Evolutionary conservation across 2,888 invertebrate genomes (phyloP).

Genomic region (Notodonta dromedarius): DNA sequence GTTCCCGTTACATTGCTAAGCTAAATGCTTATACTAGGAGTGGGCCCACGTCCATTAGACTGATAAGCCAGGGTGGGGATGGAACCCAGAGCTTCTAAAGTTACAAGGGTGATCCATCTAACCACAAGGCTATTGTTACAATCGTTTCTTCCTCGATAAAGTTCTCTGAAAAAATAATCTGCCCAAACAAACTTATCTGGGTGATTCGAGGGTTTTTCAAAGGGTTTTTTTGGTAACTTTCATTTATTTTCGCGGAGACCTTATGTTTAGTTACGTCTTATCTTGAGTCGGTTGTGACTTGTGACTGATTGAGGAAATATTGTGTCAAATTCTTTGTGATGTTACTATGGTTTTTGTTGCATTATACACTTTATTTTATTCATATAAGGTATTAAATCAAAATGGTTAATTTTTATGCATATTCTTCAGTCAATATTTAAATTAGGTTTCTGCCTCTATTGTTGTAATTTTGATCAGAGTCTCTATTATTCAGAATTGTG

Average conservation of each 20-base stretch:
- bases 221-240: slow-evolving; percentile 50
- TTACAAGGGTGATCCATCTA: too few species aligned
- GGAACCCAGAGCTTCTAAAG: too few species aligned
- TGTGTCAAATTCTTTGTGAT: slow-evolving; percentile 3
- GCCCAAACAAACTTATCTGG: slow-evolving; percentile 53
- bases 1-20: too few species aligned
- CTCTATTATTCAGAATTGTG: too few species aligned
- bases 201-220: slow-evolving; percentile 42
- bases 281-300: slow-evolving; percentile 31
- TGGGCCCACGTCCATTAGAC: too few species aligned
- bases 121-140: slow-evolving; percentile 4
- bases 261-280: slow-evolving; percentile 39
- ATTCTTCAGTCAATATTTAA: too few species aligned
- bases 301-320: slow-evolving; percentile 12
- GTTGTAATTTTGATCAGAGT: too few species aligned
- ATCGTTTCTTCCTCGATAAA: slow-evolving; percentile 37
- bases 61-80: too few species aligned
- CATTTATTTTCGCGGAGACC: slow-evolving; percentile 47
- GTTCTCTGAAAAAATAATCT: slow-evolving; percentile 36
- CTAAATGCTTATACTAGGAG: too few species aligned
- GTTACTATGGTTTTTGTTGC: not conserved
- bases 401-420: too few species aligned
- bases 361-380: not conserved
- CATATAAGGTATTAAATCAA: too few species aligned
- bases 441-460: too few species aligned